Base-by-base conservation (phyloP, 2,113 vertebrate species). In the Onychostoma macrolepis region DNA sequence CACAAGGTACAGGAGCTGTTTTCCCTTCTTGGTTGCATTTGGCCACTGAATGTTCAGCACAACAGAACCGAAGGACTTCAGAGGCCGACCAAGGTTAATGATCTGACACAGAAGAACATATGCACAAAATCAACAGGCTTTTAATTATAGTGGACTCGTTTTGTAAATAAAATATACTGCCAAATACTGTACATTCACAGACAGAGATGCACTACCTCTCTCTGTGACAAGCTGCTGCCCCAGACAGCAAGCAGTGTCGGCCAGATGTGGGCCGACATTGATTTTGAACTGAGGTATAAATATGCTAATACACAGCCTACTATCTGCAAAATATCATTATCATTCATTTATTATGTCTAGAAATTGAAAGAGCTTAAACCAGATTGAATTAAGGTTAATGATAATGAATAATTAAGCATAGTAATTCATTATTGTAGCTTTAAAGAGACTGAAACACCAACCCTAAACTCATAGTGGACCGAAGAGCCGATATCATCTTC, bases 41-140 rank as follows among this genome's bases (percentile, higher is more conserved):
- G 97, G 98, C 98, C 98, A 99, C 12, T 93, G 92, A 88, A 99
- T 97, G 84, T 97, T 96, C 81, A 99, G 92, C 26, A 96, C 97
- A 33, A 95, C 97, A 0, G 95, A 96, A 78, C 96, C 95, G 2
- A 98, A 96, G 69, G 95, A 95, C 92, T 96, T 98, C 83, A 99
- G 95, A 21, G 98, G 95, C 78, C 94, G 95, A 26, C 98, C 97
- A 89, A 97, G 91, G 90, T 99, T 98, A 76, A 92, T 96, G 76
- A 99, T 95, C 98, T 99, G 88, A 86, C 26, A 45, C 53, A 50
- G 12, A 50, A 63, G 1, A 48, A 56, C 56, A n/a, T 4, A 1
- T 58, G 9, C 17, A 58, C 19, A 80, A 63, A 36, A 80, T 61
- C 33, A 61, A 58, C 11, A 79, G 9, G 10, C 5, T 58, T 79